A percentile compares a stretch with the other conserved stretches of the same genome.
These are phyloP conservation scores for Augiades crinisus DNA, from an alignment of 2,888 invertebrate species.

Conservation along the genomic window DNA sequence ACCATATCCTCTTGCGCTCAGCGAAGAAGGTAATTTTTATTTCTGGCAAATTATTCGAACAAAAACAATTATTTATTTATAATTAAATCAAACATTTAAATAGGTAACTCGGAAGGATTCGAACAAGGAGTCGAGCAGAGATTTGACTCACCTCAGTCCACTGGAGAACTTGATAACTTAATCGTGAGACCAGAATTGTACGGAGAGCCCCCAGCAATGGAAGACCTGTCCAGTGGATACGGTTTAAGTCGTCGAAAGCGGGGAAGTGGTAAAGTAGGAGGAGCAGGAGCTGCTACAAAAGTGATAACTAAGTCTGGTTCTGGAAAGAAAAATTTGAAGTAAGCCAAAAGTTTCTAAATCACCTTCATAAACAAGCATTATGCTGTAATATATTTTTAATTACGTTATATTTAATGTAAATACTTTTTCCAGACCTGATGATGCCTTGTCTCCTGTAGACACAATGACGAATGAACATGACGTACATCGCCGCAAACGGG, in stretches of 20 bases:
- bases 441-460: constrained; percentile 59
- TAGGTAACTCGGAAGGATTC: constrained; percentile 69
- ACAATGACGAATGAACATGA: constrained; percentile 56
- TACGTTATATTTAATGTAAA: no score
- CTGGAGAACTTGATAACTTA: constrained; percentile 79
- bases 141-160: constrained; percentile 60
- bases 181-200: constrained; percentile 83
- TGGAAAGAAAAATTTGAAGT: constrained; percentile 75
- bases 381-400: no score
- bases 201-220: constrained; percentile 81
- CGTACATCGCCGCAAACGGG: constrained; percentile 63
- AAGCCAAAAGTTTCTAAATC: constrained; percentile 38
- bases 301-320: constrained; percentile 72
- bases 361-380: no score
- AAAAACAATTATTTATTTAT: no score
- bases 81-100: neutral
- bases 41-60: neutral
- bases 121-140: constrained; percentile 67
- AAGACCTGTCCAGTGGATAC: constrained; percentile 57
- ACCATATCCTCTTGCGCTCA: constrained; percentile 76
- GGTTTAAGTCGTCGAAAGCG: constrained; percentile 69
- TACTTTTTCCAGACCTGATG: constrained; percentile 61
- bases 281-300: constrained; percentile 73
- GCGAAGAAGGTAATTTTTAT: constrained; percentile 68
- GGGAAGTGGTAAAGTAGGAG: constrained; percentile 71